Percentiles rank a stretch among this genome's conserved stretches.
Evolutionary conservation across 2,888 invertebrate species (phyloP).

Genomic region (Lagria hirta): DNA sequence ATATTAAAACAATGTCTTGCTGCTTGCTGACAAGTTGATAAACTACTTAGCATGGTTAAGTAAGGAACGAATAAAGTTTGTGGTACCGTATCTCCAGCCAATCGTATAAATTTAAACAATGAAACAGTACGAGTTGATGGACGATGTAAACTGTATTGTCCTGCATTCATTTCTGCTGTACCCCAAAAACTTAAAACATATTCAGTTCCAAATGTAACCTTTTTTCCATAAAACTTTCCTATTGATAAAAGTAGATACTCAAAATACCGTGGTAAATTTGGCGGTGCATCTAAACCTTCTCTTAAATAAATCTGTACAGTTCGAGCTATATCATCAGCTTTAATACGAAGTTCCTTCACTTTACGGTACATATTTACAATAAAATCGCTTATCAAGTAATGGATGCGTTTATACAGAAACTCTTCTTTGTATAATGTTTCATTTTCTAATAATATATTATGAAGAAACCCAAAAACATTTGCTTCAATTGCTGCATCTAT

Average conservation of each 20-base stretch:
- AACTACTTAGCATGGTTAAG: constrained; percentile 80
- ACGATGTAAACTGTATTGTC: constrained; percentile 49
- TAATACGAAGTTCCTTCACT: constrained; percentile 76
- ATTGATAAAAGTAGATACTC: constrained; percentile 80
- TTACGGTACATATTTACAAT: constrained; percentile 91
- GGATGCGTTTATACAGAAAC: constrained; percentile 81
- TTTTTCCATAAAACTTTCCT: constrained; percentile 74
- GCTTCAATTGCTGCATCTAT: constrained; percentile 78
- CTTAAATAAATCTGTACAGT: constrained; percentile 63
- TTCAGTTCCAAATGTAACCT: constrained; percentile 68
- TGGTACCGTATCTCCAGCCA: constrained; percentile 84
- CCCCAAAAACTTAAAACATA: constrained; percentile 84
- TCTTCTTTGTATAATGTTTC: constrained; percentile 71
- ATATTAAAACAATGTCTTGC: constrained; percentile 78
- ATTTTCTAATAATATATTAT: constrained; percentile 70
- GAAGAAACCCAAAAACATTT: constrained; percentile 78
- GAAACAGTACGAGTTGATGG: constrained; percentile 70
- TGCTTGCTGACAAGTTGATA: constrained; percentile 74
- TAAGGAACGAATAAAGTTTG: constrained; percentile 84
- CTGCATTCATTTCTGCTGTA: constrained; percentile 57
- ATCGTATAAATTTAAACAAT: constrained; percentile 86
- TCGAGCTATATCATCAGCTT: constrained; percentile 87
- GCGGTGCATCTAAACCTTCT: constrained; percentile 77
- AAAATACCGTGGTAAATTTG: constrained; percentile 75
- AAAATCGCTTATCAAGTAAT: constrained; percentile 86